Conservation (phyloP, 2,888 invertebrate species). For the Protophormia terraenovae region DNA sequence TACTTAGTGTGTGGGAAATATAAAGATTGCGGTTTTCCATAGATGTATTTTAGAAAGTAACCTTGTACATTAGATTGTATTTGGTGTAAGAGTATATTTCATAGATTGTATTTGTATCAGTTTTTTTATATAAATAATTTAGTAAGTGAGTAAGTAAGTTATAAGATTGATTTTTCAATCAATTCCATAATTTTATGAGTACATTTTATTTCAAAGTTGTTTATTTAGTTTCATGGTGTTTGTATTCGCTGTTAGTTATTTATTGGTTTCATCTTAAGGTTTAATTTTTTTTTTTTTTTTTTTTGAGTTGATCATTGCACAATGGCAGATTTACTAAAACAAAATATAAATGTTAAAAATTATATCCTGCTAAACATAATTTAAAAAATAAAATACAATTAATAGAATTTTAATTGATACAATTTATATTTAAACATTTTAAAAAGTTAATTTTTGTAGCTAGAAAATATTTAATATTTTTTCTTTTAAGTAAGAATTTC, state of each 20-base stretch:
- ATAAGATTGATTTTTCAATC: conserved; percentile 39
- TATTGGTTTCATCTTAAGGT: neutral
- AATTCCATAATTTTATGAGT: conserved; percentile 12
- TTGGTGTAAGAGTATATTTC: neutral
- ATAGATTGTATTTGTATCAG: no score
- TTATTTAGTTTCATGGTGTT: no score
- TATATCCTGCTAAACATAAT: no score
- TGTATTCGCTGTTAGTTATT: neutral
- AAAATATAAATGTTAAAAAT: no score
- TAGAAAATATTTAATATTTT: no score
- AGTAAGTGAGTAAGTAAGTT: neutral
- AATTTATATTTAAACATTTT: no score
- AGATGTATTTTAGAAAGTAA: neutral
- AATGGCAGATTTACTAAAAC: no score
- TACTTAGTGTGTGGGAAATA: neutral
- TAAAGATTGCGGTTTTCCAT: conserved; percentile 3
- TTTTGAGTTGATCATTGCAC: neutral
- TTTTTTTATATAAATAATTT: neutral
- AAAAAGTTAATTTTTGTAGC: no score
- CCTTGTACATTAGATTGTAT: neutral
- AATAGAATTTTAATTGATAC: no score
- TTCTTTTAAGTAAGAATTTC: no score
- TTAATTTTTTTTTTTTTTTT: neutral
- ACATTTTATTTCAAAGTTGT: neutral
- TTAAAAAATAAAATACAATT: no score